Percentiles rank a stretch among this genome's conserved stretches.
Conservation (phyloP, 2,797 vertebrate genomes). For the Galagoides demidoff region DNA sequence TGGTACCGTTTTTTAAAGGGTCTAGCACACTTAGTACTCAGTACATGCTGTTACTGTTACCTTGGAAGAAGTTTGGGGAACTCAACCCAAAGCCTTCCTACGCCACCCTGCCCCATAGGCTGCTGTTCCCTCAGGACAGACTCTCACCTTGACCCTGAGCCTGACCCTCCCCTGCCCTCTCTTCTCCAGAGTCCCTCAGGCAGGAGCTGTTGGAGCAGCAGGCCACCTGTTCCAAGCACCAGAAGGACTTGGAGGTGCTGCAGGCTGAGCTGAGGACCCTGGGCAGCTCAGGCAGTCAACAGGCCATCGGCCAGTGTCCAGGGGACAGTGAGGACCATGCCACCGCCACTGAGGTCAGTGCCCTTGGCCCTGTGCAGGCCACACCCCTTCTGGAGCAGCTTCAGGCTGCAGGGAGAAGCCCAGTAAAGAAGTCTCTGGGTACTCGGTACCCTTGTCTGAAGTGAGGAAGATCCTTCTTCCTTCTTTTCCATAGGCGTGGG, state of each 20-base stretch:
- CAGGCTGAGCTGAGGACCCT: slow-evolving; percentile 90
- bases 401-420: too few relatives aligned
- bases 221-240: slow-evolving; percentile 91
- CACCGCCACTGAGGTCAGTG: slow-evolving; percentile 52
- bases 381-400: too few relatives aligned
- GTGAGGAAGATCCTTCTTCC: not conserved
- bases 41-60: not conserved
- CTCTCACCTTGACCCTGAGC: not conserved
- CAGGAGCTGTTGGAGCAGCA: slow-evolving; percentile 93
- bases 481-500: too few relatives aligned
- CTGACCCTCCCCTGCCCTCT: not conserved
- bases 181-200: slow-evolving; percentile 90
- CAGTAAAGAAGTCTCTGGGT: too few relatives aligned
- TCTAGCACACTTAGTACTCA: not conserved
- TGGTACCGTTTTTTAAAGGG: not conserved
- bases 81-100: not conserved
- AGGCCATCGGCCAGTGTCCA: slow-evolving; percentile 56
- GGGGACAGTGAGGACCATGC: slow-evolving; percentile 64
- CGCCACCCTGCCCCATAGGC: not conserved
- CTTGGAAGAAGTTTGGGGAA: not conserved
- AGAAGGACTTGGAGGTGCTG: slow-evolving; percentile 93
- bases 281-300: slow-evolving; percentile 90
- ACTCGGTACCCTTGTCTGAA: accelerated
- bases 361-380: not conserved
- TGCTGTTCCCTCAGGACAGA: not conserved